Conservation (phyloP, 2,888 invertebrate species). For the Hoplodrina blanda region DNA sequence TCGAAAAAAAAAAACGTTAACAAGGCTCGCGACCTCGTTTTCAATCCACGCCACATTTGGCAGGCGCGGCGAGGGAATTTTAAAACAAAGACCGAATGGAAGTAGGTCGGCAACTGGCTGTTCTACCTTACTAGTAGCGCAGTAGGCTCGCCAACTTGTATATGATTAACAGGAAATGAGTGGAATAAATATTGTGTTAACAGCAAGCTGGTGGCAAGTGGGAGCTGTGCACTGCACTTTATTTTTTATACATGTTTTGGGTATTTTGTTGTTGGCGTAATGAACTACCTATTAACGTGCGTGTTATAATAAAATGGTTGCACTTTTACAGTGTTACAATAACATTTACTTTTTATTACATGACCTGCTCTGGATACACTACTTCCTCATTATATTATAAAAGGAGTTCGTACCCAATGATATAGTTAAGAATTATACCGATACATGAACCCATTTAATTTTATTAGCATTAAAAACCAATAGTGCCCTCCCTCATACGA, state of each 20-base stretch:
- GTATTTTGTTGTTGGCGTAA: not conserved
- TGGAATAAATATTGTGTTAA: constrained; percentile 52
- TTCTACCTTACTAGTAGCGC: constrained; percentile 48
- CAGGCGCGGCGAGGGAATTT: constrained; percentile 75
- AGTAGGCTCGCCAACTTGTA: constrained; percentile 53
- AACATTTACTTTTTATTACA: not conserved
- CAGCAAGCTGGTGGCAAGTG: constrained; percentile 31
- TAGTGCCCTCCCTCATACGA: constrained; percentile 24
- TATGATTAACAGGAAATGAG: constrained; percentile 55
- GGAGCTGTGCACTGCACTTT: constrained; percentile 6
- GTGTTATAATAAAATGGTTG: not conserved
- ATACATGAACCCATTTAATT: constrained; percentile 32
- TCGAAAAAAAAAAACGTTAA: constrained; percentile 62
- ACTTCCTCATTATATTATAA: constrained; percentile 13
- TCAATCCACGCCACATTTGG: constrained; percentile 77
- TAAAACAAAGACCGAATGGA: constrained; percentile 76
- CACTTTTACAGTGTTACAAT: not conserved
- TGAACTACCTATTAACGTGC: not conserved
- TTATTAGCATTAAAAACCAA: constrained; percentile 50
- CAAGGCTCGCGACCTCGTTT: constrained; percentile 72
- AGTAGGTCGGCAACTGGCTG: constrained; percentile 60
- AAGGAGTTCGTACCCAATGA: constrained; percentile 6
- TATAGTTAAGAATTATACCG: constrained; percentile 15
- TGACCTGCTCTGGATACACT: too few species aligned
- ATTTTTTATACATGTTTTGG: constrained; percentile 12